Percentiles rank a stretch among this genome's conserved stretches.
These are phyloP conservation scores for Paramuricea clavata DNA, from an alignment of 92 coral and sea anemone species.

Conservation along the genomic window DNA sequence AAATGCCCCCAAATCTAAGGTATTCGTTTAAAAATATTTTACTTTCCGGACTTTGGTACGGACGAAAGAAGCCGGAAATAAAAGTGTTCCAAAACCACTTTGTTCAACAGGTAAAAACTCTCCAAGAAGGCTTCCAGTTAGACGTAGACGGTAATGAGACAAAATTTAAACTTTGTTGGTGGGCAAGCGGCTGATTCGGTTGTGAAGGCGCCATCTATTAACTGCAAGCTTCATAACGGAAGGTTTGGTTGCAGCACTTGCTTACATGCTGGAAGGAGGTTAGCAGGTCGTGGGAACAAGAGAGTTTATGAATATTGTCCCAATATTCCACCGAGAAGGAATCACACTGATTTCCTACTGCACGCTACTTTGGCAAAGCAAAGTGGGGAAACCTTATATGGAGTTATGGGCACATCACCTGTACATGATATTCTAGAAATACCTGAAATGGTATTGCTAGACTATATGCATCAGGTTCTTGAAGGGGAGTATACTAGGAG, in stretches of 20 bases:
- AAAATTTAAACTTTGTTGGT: conserved; percentile 48
- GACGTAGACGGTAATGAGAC: no score
- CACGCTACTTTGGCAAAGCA: conserved; percentile 63
- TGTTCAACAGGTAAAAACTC: no score
- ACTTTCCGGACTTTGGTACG: conserved; percentile 64
- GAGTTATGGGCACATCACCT: conserved; percentile 57
- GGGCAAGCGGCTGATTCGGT: conserved; percentile 73
- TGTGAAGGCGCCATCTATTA: conserved; percentile 75
- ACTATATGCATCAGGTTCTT: no score
- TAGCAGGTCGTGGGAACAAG: conserved; percentile 69
- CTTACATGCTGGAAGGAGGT: conserved; percentile 67
- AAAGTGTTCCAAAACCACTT: no score
- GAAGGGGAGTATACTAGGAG: no score
- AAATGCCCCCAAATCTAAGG: conserved; percentile 60
- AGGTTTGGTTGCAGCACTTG: conserved; percentile 70
- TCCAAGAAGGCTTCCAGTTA: no score
- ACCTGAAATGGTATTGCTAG: not conserved
- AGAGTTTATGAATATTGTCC: conserved; percentile 45
- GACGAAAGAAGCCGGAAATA: conserved; percentile 70
- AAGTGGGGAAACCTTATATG: conserved; percentile 25
- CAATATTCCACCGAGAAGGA: conserved; percentile 49
- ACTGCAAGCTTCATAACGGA: conserved; percentile 66
- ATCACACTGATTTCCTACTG: conserved; percentile 54
- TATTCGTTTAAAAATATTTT: conserved; percentile 71
- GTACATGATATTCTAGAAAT: conserved; percentile 60